phyloP scores from a whole-genome alignment of 1,140 invertebrate genomes.

The Zaprionus tsacasi region DNA sequence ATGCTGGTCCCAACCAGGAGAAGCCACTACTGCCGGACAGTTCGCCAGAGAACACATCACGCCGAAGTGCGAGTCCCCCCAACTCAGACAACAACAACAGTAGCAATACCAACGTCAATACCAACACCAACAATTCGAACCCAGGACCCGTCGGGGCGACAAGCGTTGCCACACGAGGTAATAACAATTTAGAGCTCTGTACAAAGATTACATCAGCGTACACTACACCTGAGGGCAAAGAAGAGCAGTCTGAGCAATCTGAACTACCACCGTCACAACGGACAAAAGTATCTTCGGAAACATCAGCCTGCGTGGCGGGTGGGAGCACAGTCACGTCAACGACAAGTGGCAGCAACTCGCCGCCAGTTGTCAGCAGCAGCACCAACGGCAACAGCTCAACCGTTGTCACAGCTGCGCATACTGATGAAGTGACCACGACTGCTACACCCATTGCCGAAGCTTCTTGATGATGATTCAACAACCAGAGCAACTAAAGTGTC shows the following conservation, averaged over 20 bases:
- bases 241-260: constrained; percentile 1
- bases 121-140: constrained; percentile 21
- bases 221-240: constrained; percentile 1
- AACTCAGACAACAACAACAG: constrained; percentile 58
- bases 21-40: constrained; percentile 67
- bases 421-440: constrained; percentile 73
- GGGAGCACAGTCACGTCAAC: constrained; percentile 74
- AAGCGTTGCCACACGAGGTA: constrained; percentile 36
- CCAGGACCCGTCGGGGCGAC: constrained; percentile 3
- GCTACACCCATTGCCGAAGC: constrained; percentile 61
- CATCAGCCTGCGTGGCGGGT: constrained; percentile 44
- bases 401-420: constrained; percentile 18
- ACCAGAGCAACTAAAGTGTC: constrained; percentile 5
- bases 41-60: constrained; percentile 60
- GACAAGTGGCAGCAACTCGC: constrained; percentile 74
- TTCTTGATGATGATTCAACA: constrained; percentile 51
- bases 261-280: constrained; percentile 2
- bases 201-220: constrained; percentile 30
- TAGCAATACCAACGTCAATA: constrained; percentile 39
- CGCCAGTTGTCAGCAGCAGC: constrained; percentile 81
- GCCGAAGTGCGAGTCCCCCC: constrained; percentile 63
- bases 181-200: constrained; percentile 21
- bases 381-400: constrained; percentile 67
- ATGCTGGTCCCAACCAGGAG: constrained; percentile 38
- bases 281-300: constrained; percentile 54